These are phyloP conservation scores for Laothoe populi DNA, from an alignment of 2,888 invertebrate species.

Conservation along the genomic window DNA sequence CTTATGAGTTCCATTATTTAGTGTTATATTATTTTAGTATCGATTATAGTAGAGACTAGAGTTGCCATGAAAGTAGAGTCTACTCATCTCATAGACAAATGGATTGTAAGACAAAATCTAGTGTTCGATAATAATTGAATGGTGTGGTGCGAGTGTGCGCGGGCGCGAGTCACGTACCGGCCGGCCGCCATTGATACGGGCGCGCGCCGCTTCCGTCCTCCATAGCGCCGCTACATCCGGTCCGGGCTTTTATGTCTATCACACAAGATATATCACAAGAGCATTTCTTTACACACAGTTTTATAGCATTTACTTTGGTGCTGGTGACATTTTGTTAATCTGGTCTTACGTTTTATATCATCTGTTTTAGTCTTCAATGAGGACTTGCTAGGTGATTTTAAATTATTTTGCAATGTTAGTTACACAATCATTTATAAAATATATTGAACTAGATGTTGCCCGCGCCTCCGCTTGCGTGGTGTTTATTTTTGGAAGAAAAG, in stretches of 20 bases:
- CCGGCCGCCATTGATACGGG: slow-evolving; percentile 67
- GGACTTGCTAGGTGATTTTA: background rate
- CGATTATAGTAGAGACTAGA: background rate
- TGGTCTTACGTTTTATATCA: slow-evolving; percentile 13
- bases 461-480: too few species aligned
- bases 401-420: background rate
- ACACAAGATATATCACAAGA: slow-evolving; percentile 27
- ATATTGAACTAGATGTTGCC: too few species aligned
- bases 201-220: slow-evolving; percentile 70
- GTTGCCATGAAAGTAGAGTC: too few species aligned
- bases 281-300: slow-evolving; percentile 27
- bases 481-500: too few species aligned
- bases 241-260: slow-evolving; percentile 53
- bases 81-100: background rate
- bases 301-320: slow-evolving; percentile 27
- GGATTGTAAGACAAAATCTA: background rate
- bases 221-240: slow-evolving; percentile 79
- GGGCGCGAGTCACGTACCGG: slow-evolving; percentile 57
- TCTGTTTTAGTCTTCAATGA: slow-evolving; percentile 1
- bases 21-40: background rate
- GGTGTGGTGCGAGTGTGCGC: slow-evolving; percentile 38
- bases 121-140: slow-evolving; percentile 40
- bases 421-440: too few species aligned
- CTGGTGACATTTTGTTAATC: slow-evolving; percentile 27
- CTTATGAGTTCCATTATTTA: too few species aligned